Conservation (phyloP, 1,140 invertebrate species). For the Asobara japonica region DNA sequence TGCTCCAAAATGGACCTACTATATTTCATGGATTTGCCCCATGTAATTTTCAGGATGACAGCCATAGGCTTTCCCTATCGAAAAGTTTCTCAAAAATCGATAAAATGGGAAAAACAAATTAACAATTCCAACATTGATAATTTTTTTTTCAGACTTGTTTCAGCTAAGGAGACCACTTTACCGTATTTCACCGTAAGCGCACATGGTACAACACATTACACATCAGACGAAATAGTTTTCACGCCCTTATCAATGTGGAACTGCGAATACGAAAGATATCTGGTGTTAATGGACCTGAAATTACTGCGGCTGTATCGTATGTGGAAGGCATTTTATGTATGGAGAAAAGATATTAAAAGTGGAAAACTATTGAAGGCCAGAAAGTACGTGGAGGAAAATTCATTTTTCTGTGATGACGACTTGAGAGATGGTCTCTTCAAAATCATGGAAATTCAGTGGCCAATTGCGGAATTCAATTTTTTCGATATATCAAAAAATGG, state of each 20-base stretch:
- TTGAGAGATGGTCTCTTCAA: slow-evolving; percentile 76
- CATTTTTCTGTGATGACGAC: slow-evolving; percentile 79
- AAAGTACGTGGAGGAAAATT: slow-evolving; percentile 71
- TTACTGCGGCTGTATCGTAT: slow-evolving; percentile 77
- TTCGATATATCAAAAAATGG: slow-evolving; percentile 63
- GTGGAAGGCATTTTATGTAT: slow-evolving; percentile 86
- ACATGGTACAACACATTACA: slow-evolving; percentile 76
- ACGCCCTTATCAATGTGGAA: slow-evolving; percentile 77
- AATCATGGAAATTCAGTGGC: slow-evolving; percentile 76
- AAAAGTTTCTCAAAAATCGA: too few species aligned
- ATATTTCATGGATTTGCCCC: too few species aligned
- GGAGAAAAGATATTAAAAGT: slow-evolving; percentile 79
- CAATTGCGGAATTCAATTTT: slow-evolving; percentile 72
- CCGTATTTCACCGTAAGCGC: slow-evolving; percentile 75
- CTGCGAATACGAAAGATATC: slow-evolving; percentile 75
- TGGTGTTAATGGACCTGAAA: slow-evolving; percentile 76
- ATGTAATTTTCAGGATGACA: too few species aligned
- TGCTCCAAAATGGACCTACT: too few species aligned
- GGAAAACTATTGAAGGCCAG: slow-evolving; percentile 73
- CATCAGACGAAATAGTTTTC: slow-evolving; percentile 72
- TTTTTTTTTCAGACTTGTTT: slow-evolving; percentile 68
- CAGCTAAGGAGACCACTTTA: slow-evolving; percentile 72
- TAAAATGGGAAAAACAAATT: too few species aligned
- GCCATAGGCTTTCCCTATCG: too few species aligned
- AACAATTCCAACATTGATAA: too few species aligned